phyloP scores from a whole-genome alignment of 2,888 invertebrate species.

The Agriopis leucophaearia region DNA sequence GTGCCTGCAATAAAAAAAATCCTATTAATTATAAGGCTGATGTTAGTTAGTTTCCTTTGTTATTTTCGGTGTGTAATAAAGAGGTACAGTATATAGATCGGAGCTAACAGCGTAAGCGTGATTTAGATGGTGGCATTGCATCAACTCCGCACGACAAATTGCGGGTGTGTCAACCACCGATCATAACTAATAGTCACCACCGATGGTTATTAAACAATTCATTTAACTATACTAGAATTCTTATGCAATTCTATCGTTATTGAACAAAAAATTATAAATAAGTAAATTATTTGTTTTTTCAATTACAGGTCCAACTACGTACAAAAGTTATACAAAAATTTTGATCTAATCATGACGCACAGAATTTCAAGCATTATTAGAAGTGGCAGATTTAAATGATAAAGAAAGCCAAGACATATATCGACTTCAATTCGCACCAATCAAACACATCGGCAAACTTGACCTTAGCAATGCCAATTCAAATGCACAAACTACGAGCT shows the following conservation, averaged over 20 bases:
- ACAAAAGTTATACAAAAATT: neutral
- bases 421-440: constrained; percentile 68
- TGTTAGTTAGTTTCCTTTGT: too few species aligned
- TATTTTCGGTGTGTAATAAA: too few species aligned
- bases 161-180: constrained; percentile 39
- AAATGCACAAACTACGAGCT: neutral
- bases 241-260: too few species aligned
- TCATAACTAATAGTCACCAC: constrained; percentile 33
- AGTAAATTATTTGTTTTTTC: neutral
- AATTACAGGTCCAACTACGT: neutral
- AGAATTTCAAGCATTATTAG: constrained; percentile 8
- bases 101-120: constrained; percentile 32
- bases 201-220: constrained; percentile 36
- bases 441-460: constrained; percentile 66
- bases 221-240: too few species aligned
- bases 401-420: constrained; percentile 31
- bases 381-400: constrained; percentile 17
- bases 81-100: constrained; percentile 30
- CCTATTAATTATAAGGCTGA: too few species aligned
- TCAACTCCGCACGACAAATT: constrained; percentile 41
- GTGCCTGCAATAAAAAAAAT: too few species aligned
- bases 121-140: constrained; percentile 38
- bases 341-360: constrained; percentile 1
- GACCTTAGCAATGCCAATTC: constrained; percentile 59
- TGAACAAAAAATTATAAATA: too few species aligned